A percentile compares a stretch with the other conserved stretches of the same genome.
phyloP scores from a whole-genome alignment of 2,113 vertebrate species.

The Galemys pyrenaicus region DNA sequence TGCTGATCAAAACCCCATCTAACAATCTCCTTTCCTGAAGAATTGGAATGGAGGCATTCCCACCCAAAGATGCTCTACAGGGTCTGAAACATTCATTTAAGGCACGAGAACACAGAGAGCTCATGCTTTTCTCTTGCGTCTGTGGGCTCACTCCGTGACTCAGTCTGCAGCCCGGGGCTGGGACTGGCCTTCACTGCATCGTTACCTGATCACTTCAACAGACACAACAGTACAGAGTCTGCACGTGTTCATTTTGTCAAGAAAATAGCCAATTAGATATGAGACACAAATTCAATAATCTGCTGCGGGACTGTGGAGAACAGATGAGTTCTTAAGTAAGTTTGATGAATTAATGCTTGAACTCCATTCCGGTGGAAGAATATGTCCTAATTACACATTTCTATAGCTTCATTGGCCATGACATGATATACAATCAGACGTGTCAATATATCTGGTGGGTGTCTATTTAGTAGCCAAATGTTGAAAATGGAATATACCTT shows the following conservation, averaged over 20 bases:
- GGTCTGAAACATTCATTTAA: neutral
- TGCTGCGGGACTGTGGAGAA: constrained; percentile 36
- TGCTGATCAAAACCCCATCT: accelerated
- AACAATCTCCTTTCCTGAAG: neutral
- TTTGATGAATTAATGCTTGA: constrained; percentile 67
- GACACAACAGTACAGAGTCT: neutral
- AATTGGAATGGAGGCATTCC: neutral
- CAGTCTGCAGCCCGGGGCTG: accelerated
- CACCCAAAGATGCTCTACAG: too few species aligned
- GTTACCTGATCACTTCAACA: accelerated
- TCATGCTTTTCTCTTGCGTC: accelerated
- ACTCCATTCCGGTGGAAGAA: constrained; percentile 55
- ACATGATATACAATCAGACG: constrained; percentile 41
- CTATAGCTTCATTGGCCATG: constrained; percentile 69
- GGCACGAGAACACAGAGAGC: accelerated
- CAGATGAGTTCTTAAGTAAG: constrained; percentile 72
- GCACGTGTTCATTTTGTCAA: constrained; percentile 58
- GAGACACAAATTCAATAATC: constrained; percentile 72
- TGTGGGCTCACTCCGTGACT: neutral
- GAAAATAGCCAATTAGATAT: constrained; percentile 73
- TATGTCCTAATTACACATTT: constrained; percentile 69
- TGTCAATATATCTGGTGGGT: constrained; percentile 29
- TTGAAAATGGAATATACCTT: neutral
- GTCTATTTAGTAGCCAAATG: neutral
- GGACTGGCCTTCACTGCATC: constrained; percentile 1